Percentiles rank a stretch among this genome's conserved stretches.
phyloP scores from a whole-genome alignment of 2,113 vertebrate species.

The Callipepla squamata region DNA sequence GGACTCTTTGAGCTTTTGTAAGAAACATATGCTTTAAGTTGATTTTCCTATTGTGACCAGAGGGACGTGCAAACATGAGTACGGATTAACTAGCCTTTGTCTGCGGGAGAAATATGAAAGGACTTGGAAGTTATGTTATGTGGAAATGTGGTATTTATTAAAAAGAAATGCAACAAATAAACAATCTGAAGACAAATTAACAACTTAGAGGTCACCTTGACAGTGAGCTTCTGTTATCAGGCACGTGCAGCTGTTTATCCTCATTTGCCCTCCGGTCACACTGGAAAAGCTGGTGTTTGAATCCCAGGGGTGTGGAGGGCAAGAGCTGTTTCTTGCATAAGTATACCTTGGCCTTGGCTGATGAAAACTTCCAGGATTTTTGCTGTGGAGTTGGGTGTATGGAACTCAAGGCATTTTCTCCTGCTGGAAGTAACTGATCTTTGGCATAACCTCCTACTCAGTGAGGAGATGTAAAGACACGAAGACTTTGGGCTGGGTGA shows the following conservation, averaged over 20 bases:
- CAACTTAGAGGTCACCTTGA: slow-evolving; percentile 9
- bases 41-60: background rate
- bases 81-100: background rate
- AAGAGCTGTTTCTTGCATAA: background rate
- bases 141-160: background rate
- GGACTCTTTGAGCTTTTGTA: background rate
- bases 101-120: background rate
- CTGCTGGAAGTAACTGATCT: background rate
- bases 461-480: background rate
- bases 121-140: background rate
- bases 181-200: background rate
- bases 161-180: slow-evolving; percentile 2
- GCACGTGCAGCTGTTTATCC: background rate
- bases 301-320: background rate
- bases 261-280: background rate
- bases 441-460: background rate
- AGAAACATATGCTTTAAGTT: background rate
- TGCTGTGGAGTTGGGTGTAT: background rate
- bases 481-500: background rate
- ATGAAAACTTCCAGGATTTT: background rate
- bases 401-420: background rate
- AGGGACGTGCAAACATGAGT: background rate
- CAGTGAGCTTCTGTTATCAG: background rate
- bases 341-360: background rate
- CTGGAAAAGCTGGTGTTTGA: background rate